Conservation (phyloP, 2,888 invertebrate species). For the Tipula vernalis region DNA sequence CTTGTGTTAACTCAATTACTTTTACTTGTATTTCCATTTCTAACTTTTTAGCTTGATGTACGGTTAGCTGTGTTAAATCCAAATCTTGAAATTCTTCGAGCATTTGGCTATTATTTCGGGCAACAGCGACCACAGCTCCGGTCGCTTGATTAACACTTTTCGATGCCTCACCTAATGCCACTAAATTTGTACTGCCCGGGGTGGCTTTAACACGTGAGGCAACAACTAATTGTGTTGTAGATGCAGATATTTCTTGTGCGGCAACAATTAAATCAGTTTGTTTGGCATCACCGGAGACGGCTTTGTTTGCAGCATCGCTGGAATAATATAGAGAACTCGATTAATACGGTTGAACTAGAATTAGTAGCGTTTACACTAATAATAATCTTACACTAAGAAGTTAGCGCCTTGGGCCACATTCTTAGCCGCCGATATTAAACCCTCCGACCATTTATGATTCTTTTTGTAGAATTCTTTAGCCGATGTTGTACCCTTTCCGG, state of each 20-base stretch:
- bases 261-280: conserved; percentile 68
- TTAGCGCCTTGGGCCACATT: conserved; percentile 94
- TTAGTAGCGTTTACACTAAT: no score
- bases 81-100: conserved; percentile 82
- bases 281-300: conserved; percentile 72
- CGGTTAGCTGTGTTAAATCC: conserved; percentile 76
- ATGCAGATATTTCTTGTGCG: conserved; percentile 91
- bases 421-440: conserved; percentile 94
- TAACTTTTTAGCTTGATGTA: conserved; percentile 88
- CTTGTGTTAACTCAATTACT: conserved; percentile 84
- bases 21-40: conserved; percentile 98
- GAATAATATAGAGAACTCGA: not conserved
- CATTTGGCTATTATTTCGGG: conserved; percentile 76
- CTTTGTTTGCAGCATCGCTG: conserved; percentile 76
- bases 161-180: conserved; percentile 74
- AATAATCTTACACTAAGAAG: conserved; percentile 52
- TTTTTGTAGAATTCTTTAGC: conserved; percentile 93
- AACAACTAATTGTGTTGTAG: conserved; percentile 93
- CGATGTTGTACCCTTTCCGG: conserved; percentile 73
- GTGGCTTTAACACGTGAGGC: conserved; percentile 94
- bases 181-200: conserved; percentile 62
- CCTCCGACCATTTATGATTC: conserved; percentile 99
- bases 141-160: conserved; percentile 83
- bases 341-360: no score
- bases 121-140: conserved; percentile 85